These are phyloP conservation scores for Alauda arvensis DNA, from an alignment of 2,797 vertebrate species.

Conservation along the genomic window DNA sequence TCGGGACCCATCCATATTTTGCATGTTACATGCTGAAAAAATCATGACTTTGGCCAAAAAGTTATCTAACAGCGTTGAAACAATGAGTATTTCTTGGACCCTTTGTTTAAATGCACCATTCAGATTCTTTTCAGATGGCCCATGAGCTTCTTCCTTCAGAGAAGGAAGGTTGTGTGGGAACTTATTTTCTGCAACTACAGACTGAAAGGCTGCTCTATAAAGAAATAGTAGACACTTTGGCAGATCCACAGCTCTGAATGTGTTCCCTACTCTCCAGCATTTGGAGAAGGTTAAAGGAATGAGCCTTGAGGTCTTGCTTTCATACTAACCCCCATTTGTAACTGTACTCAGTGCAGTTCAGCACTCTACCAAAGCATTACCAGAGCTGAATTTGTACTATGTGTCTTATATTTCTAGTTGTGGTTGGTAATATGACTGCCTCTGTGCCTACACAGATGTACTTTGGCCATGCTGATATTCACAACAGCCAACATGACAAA, in stretches of 20 bases:
- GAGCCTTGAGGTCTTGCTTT: neutral
- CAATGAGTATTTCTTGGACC: neutral
- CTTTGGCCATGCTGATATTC: neutral
- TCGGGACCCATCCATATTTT: neutral
- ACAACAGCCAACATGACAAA: neutral
- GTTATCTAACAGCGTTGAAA: neutral
- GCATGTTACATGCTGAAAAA: neutral
- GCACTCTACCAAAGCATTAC: neutral
- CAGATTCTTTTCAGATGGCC: neutral
- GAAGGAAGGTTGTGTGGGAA: neutral
- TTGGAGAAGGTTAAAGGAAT: neutral
- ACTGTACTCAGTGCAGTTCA: fast-evolving
- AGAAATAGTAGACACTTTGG: neutral
- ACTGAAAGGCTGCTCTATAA: neutral
- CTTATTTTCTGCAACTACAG: neutral
- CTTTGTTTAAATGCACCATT: neutral
- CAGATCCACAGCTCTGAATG: neutral
- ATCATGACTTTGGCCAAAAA: neutral
- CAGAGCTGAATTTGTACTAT: neutral
- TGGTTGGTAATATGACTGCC: neutral
- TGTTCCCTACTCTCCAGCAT: neutral
- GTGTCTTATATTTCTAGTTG: neutral
- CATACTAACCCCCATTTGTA: neutral
- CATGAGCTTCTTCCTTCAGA: neutral
- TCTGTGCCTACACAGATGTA: neutral